phyloP scores from a whole-genome alignment of 2,797 vertebrate species.

The Hybognathus amarus region DNA sequence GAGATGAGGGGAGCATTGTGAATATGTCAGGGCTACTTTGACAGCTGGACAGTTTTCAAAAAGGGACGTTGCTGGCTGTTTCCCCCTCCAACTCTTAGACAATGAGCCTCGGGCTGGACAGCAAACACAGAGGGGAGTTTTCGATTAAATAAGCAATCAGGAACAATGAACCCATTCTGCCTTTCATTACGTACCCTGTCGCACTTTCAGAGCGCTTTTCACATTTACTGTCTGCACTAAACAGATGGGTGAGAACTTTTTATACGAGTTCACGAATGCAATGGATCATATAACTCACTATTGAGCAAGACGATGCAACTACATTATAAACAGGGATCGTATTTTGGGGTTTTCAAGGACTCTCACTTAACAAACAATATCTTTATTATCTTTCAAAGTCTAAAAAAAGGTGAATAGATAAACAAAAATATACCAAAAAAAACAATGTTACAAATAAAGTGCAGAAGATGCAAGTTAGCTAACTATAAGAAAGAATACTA shows the following conservation, averaged over 20 bases:
- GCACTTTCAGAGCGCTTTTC: constrained; percentile 55
- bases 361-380: too few species aligned
- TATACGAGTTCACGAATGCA: background rate
- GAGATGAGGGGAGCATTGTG: constrained; percentile 72
- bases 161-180: constrained; percentile 81
- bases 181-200: constrained; percentile 72
- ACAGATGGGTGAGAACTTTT: constrained; percentile 31
- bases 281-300: too few species aligned
- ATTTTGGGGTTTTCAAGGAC: too few species aligned
- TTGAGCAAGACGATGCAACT: background rate
- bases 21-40: constrained; percentile 83
- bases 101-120: constrained; percentile 71
- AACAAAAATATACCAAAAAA: too few species aligned
- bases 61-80: constrained; percentile 76
- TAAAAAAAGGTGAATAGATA: too few species aligned
- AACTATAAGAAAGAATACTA: too few species aligned
- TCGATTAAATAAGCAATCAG: constrained; percentile 81
- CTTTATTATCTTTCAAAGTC: too few species aligned
- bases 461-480: too few species aligned
- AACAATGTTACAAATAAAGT: too few species aligned
- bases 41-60: constrained; percentile 85
- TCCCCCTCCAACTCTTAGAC: constrained; percentile 75
- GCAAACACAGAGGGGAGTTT: constrained; percentile 71
- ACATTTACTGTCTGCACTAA: constrained; percentile 29
- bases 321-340: background rate